Evolutionary conservation across 2,888 invertebrate species (phyloP), one percentile per base, ranked within the genome.

Genomic region (Hirtodrosophila histrioides): DNA sequence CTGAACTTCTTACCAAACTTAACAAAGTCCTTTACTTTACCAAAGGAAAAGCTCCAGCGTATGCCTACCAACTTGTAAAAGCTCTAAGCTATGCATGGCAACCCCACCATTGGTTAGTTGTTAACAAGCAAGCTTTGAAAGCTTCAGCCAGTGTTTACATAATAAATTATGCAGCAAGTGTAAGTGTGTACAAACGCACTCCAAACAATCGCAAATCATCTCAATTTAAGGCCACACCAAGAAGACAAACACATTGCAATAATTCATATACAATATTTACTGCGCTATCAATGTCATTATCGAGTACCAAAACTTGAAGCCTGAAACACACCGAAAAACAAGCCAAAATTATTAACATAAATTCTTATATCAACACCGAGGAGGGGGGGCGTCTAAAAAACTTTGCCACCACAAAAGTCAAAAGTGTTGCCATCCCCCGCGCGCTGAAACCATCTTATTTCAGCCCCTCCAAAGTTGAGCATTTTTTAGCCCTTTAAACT

Each of bases 321-420:
- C 8, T 27, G 17, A 44, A 50, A 46, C 23, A 39, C n/a, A 31
- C 41, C 31, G 44, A 60, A 65, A 50, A 61, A 58, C 41, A 56
- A 50, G 9, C 62, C 54, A 58, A 88, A 84, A 83, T 84, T 86
- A 84, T 84, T 84, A 84, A 83, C 84, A 84, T 84, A 88, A 84
- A 84, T 84, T 84, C 83, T 69, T 80, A 65, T 75, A 64, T 67
- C 61, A 77, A 79, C 67, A 69, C 46, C 74, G 71, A 65, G 54
- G 17, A 2, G 17, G 17, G 2, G 17, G 29, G 31, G 43, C 43
- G 40, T 61, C 53, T 49, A 46, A 60, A 17, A 67, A 84, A 83
- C 61, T 81, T 86, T 64, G 48, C 72, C 63, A 81, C 76, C 79
- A 70, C 82, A 68, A 78, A 78, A 87, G 82, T 85, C 79, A 78